phyloP scores from a whole-genome alignment of 2,113 vertebrate genomes.

The Chloropsis cyanopogon region DNA sequence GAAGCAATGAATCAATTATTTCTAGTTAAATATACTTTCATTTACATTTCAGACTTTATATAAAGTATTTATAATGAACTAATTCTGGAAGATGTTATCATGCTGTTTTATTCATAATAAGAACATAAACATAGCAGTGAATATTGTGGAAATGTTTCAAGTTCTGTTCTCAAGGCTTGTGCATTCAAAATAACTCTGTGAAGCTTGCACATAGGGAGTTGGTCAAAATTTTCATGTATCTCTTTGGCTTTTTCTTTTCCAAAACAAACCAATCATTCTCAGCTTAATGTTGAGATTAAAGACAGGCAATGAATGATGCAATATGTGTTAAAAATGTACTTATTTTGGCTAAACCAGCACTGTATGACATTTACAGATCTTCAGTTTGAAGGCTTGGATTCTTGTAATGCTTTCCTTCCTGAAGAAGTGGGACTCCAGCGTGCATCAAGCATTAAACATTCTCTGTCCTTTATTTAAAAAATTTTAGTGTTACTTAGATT shows the following conservation, averaged over 20 bases:
- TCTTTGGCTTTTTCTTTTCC: neutral
- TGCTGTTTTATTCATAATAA: neutral
- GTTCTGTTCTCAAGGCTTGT: neutral
- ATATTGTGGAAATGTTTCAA: neutral
- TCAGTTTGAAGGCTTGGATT: neutral
- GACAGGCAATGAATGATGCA: neutral
- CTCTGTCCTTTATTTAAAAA: neutral
- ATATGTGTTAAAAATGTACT: neutral
- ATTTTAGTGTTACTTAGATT: neutral
- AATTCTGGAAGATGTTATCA: neutral
- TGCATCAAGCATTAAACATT: neutral
- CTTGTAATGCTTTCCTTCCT: neutral
- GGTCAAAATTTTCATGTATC: neutral
- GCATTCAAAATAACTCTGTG: neutral
- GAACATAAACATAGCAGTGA: neutral
- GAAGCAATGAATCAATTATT: neutral
- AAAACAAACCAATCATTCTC: neutral
- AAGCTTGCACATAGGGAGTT: neutral
- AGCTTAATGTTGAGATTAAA: neutral
- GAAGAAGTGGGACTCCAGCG: neutral
- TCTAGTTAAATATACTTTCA: neutral
- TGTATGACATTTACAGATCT: neutral
- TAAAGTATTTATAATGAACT: neutral
- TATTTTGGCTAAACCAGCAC: neutral
- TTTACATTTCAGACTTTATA: neutral